Evolutionary conservation across 2,113 vertebrate species (phyloP), one percentile per base, ranked within the genome.

Genomic region (Oncorhynchus keta): DNA sequence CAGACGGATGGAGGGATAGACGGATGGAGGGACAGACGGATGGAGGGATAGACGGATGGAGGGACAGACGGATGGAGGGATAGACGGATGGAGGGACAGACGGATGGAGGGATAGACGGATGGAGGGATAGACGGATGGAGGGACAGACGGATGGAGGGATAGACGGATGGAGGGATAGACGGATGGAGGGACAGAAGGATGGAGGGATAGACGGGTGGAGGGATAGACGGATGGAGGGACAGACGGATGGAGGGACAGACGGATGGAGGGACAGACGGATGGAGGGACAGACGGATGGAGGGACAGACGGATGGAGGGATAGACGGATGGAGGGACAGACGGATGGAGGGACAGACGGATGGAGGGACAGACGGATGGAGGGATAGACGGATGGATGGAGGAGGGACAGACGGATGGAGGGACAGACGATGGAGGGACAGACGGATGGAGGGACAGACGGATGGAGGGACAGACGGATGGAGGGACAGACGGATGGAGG

Each of bases 1-100:
- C n/a, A n/a, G n/a, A n/a, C n/a, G n/a, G n/a, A n/a, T n/a, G n/a
- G n/a, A 24, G 24, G 24, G 24, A 24, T 24, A 24, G 24, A 24
- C 24, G 24, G 80, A 79, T 70, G 76, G 84, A 82, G 81, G 70
- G n/a, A n/a, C n/a, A n/a, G n/a, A n/a, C n/a, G n/a, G n/a, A n/a
- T n/a, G n/a, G n/a, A 24, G 24, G 24, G 24, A 24, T 24, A 24
- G 24, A 24, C 24, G 24, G 80, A 79, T 70, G 76, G 84, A 82
- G 81, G 70, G n/a, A n/a, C n/a, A n/a, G n/a, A n/a, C n/a, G n/a
- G n/a, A n/a, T n/a, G n/a, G n/a, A 24, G 24, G 24, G 24, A 24
- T 24, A 24, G 24, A 24, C 24, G 24, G 80, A 79, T 70, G 76
- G 84, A 82, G 81, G 70, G n/a, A n/a, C n/a, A n/a, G n/a, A n/a